These are phyloP conservation scores for Lineus longissimus DNA, from an alignment of 1,140 invertebrate genomes.

Conservation along the genomic window DNA sequence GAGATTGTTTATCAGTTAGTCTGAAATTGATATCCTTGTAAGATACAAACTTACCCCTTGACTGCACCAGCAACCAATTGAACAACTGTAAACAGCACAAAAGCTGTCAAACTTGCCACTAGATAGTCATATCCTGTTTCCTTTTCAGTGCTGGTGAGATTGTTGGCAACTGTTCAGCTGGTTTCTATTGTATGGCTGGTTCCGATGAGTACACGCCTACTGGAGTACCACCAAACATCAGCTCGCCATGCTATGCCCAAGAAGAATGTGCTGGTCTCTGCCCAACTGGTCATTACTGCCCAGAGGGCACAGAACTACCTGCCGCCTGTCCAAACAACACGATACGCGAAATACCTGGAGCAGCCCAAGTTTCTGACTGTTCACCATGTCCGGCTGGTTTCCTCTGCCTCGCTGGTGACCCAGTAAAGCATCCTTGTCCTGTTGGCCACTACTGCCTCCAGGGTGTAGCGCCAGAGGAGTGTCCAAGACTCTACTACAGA, in stretches of 20 bases:
- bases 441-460: conserved; percentile 39
- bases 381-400: conserved; percentile 39
- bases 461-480: conserved; percentile 32
- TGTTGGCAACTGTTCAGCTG: conserved; percentile 36
- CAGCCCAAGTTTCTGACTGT: conserved; percentile 30
- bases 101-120: too few relatives aligned
- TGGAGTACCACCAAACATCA: conserved; percentile 2
- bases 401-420: conserved; percentile 34
- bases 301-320: conserved; percentile 32
- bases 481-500: conserved; percentile 39
- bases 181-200: conserved; percentile 47
- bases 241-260: conserved; percentile 28
- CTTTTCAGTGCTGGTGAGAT: conserved; percentile 35
- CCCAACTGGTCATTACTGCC: conserved; percentile 43
- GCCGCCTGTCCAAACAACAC: conserved; percentile 42
- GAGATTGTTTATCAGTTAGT: too few relatives aligned
- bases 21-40: too few relatives aligned
- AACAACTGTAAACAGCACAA: too few relatives aligned
- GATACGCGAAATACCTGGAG: conserved; percentile 28
- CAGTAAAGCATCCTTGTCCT: conserved; percentile 27
- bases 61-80: too few relatives aligned
- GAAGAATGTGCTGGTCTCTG: conserved; percentile 42
- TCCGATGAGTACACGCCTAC: conserved; percentile 34
- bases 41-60: too few relatives aligned
- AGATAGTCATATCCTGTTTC: not conserved